phyloP scores from a whole-genome alignment of 2,113 vertebrate genomes.

The Myocastor coypus region DNA sequence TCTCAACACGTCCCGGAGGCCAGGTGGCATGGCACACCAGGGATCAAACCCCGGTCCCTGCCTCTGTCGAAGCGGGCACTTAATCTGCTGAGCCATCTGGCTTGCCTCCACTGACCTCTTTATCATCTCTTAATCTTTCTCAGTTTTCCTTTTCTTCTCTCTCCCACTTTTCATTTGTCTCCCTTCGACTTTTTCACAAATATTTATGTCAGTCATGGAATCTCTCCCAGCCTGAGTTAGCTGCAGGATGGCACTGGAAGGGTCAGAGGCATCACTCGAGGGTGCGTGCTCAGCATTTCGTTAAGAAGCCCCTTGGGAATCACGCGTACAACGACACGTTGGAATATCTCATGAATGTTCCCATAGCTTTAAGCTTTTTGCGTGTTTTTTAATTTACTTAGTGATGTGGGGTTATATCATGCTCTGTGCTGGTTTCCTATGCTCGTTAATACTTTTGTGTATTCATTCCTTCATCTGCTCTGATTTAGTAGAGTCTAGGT shows the following conservation, averaged over 20 bases:
- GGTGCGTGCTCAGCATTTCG: not conserved
- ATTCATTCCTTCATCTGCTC: not conserved
- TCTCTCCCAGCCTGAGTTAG: not conserved
- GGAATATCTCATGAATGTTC: not conserved
- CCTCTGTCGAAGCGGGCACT: too few species aligned
- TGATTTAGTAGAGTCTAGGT: not conserved
- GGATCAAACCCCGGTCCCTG: too few species aligned
- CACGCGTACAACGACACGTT: not conserved
- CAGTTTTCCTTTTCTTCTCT: not conserved
- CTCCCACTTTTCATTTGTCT: not conserved
- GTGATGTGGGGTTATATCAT: not conserved
- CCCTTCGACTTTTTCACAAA: not conserved
- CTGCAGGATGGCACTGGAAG: not conserved
- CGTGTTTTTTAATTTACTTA: not conserved
- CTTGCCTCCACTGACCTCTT: not conserved
- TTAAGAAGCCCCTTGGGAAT: not conserved
- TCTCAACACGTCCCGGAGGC: too few species aligned
- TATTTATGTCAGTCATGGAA: not conserved
- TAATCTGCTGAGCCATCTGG: too few species aligned
- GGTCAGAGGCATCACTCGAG: not conserved
- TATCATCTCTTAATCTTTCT: not conserved
- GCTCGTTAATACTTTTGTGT: not conserved
- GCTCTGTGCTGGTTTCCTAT: not conserved
- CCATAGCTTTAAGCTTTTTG: not conserved
- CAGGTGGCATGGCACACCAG: too few species aligned